Evolutionary conservation across 1,140 invertebrate species (phyloP).

Genomic region (Phymorhynchus buccinoides): DNA sequence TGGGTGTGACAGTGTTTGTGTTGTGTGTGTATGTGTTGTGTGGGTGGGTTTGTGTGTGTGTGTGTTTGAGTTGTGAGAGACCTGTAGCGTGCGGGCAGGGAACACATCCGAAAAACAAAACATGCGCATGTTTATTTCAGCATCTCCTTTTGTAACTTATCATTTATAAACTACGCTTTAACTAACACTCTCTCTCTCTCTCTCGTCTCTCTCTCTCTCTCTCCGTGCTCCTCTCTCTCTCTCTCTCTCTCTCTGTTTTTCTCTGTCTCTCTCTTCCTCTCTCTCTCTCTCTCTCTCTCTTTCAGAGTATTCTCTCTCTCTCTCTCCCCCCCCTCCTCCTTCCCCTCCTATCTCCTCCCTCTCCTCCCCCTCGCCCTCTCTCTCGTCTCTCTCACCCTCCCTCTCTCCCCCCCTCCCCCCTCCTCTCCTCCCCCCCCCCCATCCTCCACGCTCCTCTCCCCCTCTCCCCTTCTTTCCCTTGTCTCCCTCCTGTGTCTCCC

Average conservation of each 20-base stretch:
- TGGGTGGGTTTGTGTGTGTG: no score
- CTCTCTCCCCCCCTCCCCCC: background rate
- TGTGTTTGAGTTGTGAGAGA: no score
- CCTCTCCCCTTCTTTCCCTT: no score
- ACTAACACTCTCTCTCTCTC: constrained; percentile 1
- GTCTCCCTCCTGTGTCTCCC: no score
- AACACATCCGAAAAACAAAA: no score
- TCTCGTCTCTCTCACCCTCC: background rate
- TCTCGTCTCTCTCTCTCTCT: background rate
- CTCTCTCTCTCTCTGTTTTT: constrained; percentile 1
- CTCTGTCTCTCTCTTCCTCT: background rate
- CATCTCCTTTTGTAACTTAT: no score
- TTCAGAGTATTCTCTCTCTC: background rate
- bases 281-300: background rate
- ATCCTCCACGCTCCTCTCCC: no score
- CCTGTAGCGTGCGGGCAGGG: no score
- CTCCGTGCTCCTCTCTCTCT: background rate
- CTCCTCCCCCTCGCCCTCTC: background rate
- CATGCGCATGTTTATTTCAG: no score
- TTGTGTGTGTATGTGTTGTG: no score
- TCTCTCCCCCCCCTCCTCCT: background rate
- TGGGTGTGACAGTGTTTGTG: no score
- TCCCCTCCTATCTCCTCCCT: background rate
- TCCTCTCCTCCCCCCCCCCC: background rate
- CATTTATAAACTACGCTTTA: no score